phyloP scores from a whole-genome alignment of 2,113 vertebrate species.

The Ochotona princeps region DNA sequence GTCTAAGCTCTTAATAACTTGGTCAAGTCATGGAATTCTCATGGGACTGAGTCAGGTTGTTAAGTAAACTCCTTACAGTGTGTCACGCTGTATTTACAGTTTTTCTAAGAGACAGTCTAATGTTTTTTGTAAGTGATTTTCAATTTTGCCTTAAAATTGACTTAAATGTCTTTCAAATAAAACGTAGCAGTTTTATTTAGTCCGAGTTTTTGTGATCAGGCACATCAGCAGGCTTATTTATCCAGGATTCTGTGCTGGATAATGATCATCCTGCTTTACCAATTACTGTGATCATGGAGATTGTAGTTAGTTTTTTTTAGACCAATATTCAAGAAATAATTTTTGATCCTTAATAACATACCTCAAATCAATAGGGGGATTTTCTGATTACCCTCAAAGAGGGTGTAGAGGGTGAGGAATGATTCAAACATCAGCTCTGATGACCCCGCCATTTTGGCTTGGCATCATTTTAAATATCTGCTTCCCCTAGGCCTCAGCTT shows the following conservation, averaged over 20 bases:
- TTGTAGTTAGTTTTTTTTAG: too few species aligned
- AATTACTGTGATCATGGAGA: background rate
- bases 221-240: background rate
- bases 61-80: background rate
- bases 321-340: background rate
- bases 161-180: conserved; percentile 29
- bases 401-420: background rate
- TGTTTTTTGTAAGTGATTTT: background rate
- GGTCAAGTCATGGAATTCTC: background rate
- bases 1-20: background rate
- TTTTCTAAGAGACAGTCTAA: background rate
- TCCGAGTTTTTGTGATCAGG: background rate
- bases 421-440: too few species aligned
- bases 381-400: background rate
- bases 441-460: too few species aligned
- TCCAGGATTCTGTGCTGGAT: background rate
- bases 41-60: background rate
- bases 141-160: background rate
- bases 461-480: too few species aligned
- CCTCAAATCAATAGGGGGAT: background rate
- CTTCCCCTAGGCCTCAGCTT: too few species aligned
- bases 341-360: conserved; percentile 23
- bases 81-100: background rate
- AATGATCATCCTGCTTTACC: background rate
- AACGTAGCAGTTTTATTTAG: background rate